Base-by-base conservation (phyloP, 1,140 invertebrate species). In the Pectinophora gossypiella region DNA sequence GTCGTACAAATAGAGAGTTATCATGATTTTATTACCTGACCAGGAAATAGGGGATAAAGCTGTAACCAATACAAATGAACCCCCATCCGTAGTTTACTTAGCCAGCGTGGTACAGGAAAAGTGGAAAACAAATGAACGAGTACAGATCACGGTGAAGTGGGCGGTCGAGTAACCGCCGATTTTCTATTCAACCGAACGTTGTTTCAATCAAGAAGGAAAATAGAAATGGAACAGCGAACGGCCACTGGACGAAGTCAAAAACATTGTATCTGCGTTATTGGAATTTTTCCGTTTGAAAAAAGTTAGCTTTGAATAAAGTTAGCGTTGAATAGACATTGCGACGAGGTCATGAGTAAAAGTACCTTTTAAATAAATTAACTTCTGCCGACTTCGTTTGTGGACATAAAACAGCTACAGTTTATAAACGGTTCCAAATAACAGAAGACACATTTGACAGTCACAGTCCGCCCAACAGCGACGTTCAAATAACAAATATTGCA, bases 151-250 rank as follows among this genome's bases (percentile, higher is more conserved):
- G 43, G 44, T 66, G 55, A 36, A 56, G 27, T 62, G 62, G 57
- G 20, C 42, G 18, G 43, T 19, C 35, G 55, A 57, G 63, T 60
- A 57, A 56, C 55, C 55, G 60, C 53, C 56, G 57, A 64, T 72
- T 75, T 68, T 51, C 64, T 66, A 66, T 68, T 68, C 66, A 68
- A 46, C 44, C 48, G 38, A 57, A 45, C 54, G 51, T 54, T 59
- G 58, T 72, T 75, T 75, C 64, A 70, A 64, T 68, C 57, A 70
- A 62, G 57, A 50, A 61, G 44, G 44, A 61, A 62, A 65, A 63
- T 38, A 49, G 45, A 51, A 51, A 43, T 15, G 18, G 22, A 32
- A 44, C 27, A 32, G n/a, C n/a, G n/a, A n/a, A 32, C n/a, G 27
- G 27, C 27, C 27, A 32, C 7, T 32, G 27, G n/a, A 32, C n/a